Base-by-base conservation (phyloP, 2,797 vertebrate genomes). In the Cyprinella venusta region DNA sequence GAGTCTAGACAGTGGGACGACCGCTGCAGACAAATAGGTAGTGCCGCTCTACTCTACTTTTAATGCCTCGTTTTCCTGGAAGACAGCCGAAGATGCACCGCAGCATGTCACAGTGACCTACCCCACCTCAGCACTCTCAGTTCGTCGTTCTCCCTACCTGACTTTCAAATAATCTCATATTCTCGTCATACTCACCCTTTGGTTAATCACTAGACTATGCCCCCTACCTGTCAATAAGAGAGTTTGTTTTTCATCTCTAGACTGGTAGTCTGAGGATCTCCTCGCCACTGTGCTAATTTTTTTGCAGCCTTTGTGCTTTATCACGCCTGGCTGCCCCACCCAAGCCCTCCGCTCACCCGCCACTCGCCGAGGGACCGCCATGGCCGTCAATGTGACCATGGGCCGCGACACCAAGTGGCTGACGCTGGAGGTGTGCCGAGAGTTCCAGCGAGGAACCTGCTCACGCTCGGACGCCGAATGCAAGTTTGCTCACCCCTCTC, bases 321-420 rank as follows among this genome's bases (percentile, higher is more conserved):
- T 71, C 80, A 78, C 56, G 64, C 26, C 72, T 76, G 61, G 84
- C 87, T 85, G 84, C 86, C 85, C 82, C 81, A 56, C 67, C 79
- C 81, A 74, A 65, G 40, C 38, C 81, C 24, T 61, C 40, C 4
- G 0, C 56, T 75, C 84, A 61, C 76, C 81, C 65, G 10, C 75
- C 33, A 82, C 42, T 76, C 85, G 75, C 82, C 65, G 5, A 69
- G 72, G 64, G 70, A 75, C 33, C n/a, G 45, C 59, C 71, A 96
- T 97, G 95, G 95, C 97, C 87, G 93, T 98, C 90, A 98, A 95
- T 92, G 96, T 99, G 93, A 94, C 96, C 90, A 94, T 99, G 95
- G 96, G 98, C 87, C 97, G 98, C 85, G 98, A 99, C 94, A 97
- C 97, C 93, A 98, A 98, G 95, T 99, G 98, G 98, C 95, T 99